Percentiles rank a stretch among this genome's conserved stretches.
These are phyloP conservation scores for Spea bombifrons DNA, from an alignment of 2,113 vertebrate species.

Conservation along the genomic window DNA sequence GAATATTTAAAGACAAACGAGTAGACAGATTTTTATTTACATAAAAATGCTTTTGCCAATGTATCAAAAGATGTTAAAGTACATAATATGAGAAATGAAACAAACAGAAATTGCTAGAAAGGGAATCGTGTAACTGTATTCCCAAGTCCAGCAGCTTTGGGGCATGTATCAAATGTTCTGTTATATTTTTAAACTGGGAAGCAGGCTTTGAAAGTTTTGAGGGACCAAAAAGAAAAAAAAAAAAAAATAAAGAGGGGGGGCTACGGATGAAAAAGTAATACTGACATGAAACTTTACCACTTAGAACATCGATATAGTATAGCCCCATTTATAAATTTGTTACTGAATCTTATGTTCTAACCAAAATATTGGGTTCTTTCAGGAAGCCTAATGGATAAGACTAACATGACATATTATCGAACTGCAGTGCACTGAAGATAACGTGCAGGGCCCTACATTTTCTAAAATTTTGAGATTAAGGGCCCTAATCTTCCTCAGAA, in stretches of 20 bases:
- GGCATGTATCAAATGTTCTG: not conserved
- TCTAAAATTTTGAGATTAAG: not conserved
- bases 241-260: not conserved
- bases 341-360: not conserved
- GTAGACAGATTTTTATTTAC: not conserved
- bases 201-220: too few relatives aligned
- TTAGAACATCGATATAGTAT: not conserved
- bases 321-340: not conserved
- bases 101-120: not conserved
- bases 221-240: not conserved
- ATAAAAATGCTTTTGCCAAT: not conserved
- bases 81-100: not conserved
- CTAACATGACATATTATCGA: conserved; percentile 12
- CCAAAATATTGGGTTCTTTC: conserved; percentile 8
- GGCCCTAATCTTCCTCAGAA: conserved; percentile 48
- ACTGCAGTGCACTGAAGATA: conserved; percentile 5
- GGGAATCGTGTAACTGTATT: not conserved
- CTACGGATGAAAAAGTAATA: conserved; percentile 1
- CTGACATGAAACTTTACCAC: not conserved
- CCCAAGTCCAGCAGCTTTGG: too few relatives aligned
- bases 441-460: not conserved
- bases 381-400: conserved; percentile 14
- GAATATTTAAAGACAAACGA: not conserved
- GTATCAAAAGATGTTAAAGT: conserved; percentile 7
- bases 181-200: not conserved